phyloP scores from a whole-genome alignment of 1,140 invertebrate species.

The Lepidotrigona ventralis region DNA sequence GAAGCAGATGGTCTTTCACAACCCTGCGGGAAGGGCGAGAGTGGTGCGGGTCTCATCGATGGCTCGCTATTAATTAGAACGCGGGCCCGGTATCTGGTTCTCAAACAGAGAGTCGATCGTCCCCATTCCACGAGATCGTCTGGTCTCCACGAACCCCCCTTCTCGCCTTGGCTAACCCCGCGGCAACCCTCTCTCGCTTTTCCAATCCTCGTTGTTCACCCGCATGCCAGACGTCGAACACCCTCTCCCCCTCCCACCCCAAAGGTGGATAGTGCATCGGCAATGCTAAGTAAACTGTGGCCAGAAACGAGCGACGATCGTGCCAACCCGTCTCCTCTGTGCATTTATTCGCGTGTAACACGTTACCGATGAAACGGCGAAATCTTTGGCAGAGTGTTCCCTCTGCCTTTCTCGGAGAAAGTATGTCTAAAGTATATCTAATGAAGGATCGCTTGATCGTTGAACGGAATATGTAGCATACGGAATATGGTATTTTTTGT shows the following conservation, averaged over 20 bases:
- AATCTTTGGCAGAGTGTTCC: neutral
- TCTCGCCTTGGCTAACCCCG: conserved; percentile 15
- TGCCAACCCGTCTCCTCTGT: neutral
- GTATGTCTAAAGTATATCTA: neutral
- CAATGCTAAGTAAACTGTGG: conserved; percentile 78
- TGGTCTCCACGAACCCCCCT: conserved; percentile 42
- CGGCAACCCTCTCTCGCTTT: neutral
- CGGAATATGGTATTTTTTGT: too few relatives aligned
- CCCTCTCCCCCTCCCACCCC: too few relatives aligned
- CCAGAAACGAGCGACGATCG: conserved; percentile 45
- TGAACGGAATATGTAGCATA: too few relatives aligned
- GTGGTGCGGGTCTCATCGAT: conserved; percentile 45
- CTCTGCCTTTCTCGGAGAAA: neutral
- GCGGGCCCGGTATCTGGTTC: conserved; percentile 54
- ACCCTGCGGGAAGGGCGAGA: neutral
- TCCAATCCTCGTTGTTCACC: conserved; percentile 23
- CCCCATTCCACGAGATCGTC: conserved; percentile 7
- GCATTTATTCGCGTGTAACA: neutral
- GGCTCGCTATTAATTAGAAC: conserved; percentile 66
- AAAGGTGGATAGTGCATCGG: conserved; percentile 76
- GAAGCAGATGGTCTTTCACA: conserved; percentile 42
- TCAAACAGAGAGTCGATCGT: conserved; percentile 56
- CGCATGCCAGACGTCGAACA: conserved; percentile 19
- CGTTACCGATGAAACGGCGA: too few relatives aligned
- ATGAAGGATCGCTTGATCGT: neutral